Conservation (phyloP, 2,797 vertebrate species). For the Cetoscarus ocellatus region DNA sequence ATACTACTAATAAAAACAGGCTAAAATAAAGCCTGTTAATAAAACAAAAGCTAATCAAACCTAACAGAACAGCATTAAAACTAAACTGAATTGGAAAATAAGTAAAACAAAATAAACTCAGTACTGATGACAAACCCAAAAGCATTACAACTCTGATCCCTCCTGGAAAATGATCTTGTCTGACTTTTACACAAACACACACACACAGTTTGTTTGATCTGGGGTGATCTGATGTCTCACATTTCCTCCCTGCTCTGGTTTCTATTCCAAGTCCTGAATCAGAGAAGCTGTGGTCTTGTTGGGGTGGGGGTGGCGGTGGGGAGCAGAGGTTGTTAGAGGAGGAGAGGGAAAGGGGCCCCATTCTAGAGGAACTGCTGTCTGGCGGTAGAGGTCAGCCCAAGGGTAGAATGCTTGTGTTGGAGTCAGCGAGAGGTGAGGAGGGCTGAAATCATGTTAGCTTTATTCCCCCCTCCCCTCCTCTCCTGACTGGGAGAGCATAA, state of each 20-base stretch:
- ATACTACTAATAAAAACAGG: too few species aligned
- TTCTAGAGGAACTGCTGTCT: conserved; percentile 84
- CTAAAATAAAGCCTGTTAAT: too few species aligned
- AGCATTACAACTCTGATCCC: too few species aligned
- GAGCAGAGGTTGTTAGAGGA: conserved; percentile 53
- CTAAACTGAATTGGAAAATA: too few species aligned
- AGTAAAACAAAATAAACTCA: too few species aligned
- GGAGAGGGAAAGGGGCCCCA: conserved; percentile 70
- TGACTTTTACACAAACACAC: conserved; percentile 21
- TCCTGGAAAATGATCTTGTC: conserved; percentile 31
- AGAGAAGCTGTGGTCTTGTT: conserved; percentile 65
- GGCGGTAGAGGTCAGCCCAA: conserved; percentile 85
- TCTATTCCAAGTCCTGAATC: conserved; percentile 74
- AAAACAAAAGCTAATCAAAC: too few species aligned
- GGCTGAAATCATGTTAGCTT: conserved; percentile 88
- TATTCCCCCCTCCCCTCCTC: conserved; percentile 69
- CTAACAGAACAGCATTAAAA: too few species aligned
- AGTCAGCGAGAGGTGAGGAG: conserved; percentile 88
- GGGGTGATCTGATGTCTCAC: conserved; percentile 62
- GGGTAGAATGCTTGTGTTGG: conserved; percentile 87
- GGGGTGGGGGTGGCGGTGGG: conserved; percentile 9
- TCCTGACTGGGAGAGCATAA: conserved; percentile 82
- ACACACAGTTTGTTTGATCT: conserved; percentile 23
- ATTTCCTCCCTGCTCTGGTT: conserved; percentile 67
- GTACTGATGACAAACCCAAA: too few species aligned